Evolutionary conservation across 2,888 invertebrate species (phyloP), one percentile per base, ranked within the genome.

Genomic region (Macrophya annulata): DNA sequence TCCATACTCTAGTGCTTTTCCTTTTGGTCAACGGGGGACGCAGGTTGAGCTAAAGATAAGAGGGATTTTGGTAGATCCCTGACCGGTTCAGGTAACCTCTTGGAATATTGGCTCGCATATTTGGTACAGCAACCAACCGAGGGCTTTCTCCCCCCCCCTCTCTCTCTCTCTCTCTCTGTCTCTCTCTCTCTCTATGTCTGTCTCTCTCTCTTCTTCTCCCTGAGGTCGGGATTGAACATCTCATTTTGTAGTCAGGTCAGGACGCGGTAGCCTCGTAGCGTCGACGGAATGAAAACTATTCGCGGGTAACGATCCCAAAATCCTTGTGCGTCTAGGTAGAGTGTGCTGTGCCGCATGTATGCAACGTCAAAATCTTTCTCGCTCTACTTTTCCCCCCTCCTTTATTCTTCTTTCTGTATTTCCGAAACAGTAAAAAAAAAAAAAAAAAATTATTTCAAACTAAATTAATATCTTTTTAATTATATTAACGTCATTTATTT

Each of bases 231-330:
- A 21, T 17, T 9, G 59, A 62, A 79, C 37, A 79, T 79, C 59
- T 81, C 81, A 81, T 81, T 81, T 62, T 25, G 81, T 81, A 81
- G 81, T 81, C 81, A 81, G 62, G 81, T 81, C 81, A 81, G n/a
- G 25, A 21, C 81, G 62, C 81, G 81, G 81, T 43, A 37, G 40
- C 40, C 55, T 17, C 81, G 81, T 59, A 51, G 40, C 59, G 59
- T 81, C 81, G 81, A 81, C 43, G 81, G 81, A 81, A 81, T 81
- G 81, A 81, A 81, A 81, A 81, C 81, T 51, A 81, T 81, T 81
- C 81, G 59, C 62, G 81, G 81, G 62, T 62, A 62, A 81, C 59
- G 79, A 81, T 81, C 37, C 21, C n/a, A 8, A 51, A 48, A 72
- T 72, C 55, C 77, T 77, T 77, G 55, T 77, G 25, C 77, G 77